Percentiles rank a stretch among this genome's conserved stretches.
phyloP scores from a whole-genome alignment of 2,888 invertebrate species.

The Rhogogaster chlorosoma region DNA sequence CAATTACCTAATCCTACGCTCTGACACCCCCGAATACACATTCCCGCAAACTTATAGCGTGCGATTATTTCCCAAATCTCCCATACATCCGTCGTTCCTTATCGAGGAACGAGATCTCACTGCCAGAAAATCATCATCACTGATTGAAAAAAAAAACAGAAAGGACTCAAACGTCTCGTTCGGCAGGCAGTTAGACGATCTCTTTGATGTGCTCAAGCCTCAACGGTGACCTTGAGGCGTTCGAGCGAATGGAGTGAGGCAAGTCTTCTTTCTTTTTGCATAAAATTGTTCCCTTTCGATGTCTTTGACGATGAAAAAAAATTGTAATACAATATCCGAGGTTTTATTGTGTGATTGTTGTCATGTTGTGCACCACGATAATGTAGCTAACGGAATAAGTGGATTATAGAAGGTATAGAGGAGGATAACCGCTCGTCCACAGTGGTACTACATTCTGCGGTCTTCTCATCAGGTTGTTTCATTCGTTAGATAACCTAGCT shows the following conservation, averaged over 20 bases:
- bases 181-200: neutral
- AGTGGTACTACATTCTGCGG: slow-evolving; percentile 61
- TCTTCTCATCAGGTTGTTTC: slow-evolving; percentile 58
- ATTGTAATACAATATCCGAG: neutral
- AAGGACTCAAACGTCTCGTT: neutral
- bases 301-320: neutral
- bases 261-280: neutral
- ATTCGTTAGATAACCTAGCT: slow-evolving; percentile 60
- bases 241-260: neutral
- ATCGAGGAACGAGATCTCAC: neutral
- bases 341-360: neutral
- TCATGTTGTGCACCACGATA: slow-evolving; percentile 5
- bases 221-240: neutral
- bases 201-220: neutral
- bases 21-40: neutral
- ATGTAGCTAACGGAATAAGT: slow-evolving; percentile 9
- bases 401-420: slow-evolving; percentile 12
- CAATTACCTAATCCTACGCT: neutral
- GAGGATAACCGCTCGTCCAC: slow-evolving; percentile 28
- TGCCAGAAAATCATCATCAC: too few relatives aligned
- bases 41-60: neutral
- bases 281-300: neutral
- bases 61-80: neutral
- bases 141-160: neutral
- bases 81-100: neutral